phyloP scores from a whole-genome alignment of 2,888 invertebrate genomes.

The Dicyrtoma fusca region DNA sequence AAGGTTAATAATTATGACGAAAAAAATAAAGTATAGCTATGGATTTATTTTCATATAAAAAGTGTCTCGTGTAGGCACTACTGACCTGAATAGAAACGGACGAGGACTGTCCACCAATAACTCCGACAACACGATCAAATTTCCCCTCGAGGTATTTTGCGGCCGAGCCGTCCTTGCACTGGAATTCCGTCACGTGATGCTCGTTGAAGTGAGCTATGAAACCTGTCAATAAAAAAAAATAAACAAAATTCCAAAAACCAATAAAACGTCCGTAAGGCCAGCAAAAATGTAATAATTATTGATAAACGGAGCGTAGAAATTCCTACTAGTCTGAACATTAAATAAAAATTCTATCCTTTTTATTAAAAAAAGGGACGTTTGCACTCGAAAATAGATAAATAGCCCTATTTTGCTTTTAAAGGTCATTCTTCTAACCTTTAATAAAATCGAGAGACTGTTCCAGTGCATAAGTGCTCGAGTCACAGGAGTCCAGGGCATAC shows the following conservation, averaged over 20 bases:
- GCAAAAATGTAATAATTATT: no score
- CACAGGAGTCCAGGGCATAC: slow-evolving; percentile 68
- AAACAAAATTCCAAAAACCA: no score
- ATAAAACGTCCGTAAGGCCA: no score
- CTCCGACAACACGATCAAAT: slow-evolving; percentile 63
- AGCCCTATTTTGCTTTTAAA: not conserved
- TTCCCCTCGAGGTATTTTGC: slow-evolving; percentile 61
- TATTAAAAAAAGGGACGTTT: no score
- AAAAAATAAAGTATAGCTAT: no score
- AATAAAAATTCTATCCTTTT: no score
- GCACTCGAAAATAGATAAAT: no score
- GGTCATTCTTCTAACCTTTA: slow-evolving; percentile 60
- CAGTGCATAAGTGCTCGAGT: slow-evolving; percentile 70
- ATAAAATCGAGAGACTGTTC: slow-evolving; percentile 73
- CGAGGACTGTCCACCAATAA: slow-evolving; percentile 64
- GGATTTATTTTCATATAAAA: no score
- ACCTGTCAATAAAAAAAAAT: slow-evolving; percentile 58
- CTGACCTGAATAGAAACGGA: slow-evolving; percentile 63
- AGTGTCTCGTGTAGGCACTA: no score
- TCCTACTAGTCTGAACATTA: no score
- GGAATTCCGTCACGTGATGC: slow-evolving; percentile 60
- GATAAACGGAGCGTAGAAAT: no score
- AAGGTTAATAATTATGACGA: no score
- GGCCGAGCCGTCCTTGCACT: slow-evolving; percentile 61
- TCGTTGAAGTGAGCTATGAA: slow-evolving; percentile 62